A percentile compares a stretch with the other conserved stretches of the same genome.
Evolutionary conservation across 2,797 vertebrate genomes (phyloP).

Genomic region (Chaunax sp.): DNA sequence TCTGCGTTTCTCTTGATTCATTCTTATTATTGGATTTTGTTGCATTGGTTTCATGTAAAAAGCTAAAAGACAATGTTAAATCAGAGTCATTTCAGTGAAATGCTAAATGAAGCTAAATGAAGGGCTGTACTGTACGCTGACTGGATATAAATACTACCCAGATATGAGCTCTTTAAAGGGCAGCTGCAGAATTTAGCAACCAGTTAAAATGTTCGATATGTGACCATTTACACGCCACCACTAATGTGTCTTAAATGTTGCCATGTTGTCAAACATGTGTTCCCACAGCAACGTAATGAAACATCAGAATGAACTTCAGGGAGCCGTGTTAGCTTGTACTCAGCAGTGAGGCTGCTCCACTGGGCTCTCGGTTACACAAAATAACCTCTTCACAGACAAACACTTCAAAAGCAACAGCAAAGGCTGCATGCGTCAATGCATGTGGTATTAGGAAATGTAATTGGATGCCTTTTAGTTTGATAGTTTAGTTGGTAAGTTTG

Average conservation of each 20-base stretch:
- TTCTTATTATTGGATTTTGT: neutral
- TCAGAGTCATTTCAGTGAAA: too few species aligned
- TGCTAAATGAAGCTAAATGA: conserved; percentile 26
- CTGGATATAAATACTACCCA: too few species aligned
- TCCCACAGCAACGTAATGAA: neutral
- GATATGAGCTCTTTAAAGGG: neutral
- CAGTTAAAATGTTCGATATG: neutral
- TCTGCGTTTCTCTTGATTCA: neutral
- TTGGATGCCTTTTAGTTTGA: too few species aligned
- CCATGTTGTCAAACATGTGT: neutral
- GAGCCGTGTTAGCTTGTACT: neutral
- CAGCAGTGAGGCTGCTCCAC: neutral
- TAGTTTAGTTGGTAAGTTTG: too few species aligned
- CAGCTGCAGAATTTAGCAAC: neutral
- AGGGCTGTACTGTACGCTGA: conserved; percentile 8
- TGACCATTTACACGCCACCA: neutral
- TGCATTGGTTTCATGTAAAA: neutral
- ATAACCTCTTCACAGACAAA: too few species aligned
- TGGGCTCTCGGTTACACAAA: too few species aligned
- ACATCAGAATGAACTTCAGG: neutral
- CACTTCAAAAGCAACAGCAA: too few species aligned
- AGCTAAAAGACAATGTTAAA: conserved; percentile 13
- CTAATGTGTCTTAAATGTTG: neutral
- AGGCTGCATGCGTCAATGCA: too few species aligned
- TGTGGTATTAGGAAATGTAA: too few species aligned